Conservation (phyloP, 2,888 invertebrate genomes). For the Pseudeuparius sepicola region DNA sequence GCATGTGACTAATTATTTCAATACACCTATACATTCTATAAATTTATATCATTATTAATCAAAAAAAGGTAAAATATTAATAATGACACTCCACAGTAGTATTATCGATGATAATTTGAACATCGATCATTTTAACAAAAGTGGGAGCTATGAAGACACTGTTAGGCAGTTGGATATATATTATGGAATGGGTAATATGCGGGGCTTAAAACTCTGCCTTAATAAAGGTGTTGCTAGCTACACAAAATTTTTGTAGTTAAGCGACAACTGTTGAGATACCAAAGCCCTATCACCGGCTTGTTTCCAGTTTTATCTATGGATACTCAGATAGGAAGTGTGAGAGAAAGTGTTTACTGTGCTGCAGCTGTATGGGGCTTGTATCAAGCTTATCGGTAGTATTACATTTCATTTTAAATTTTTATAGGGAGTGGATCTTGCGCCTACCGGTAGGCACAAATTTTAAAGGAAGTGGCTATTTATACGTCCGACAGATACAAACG, state of each 20-base stretch:
- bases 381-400: constrained; percentile 79
- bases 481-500: no score
- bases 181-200: constrained; percentile 83
- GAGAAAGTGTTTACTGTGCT: constrained; percentile 96
- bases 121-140: constrained; percentile 69
- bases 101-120: constrained; percentile 54
- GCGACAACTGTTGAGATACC: constrained; percentile 79
- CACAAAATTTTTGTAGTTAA: constrained; percentile 55
- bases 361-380: constrained; percentile 93
- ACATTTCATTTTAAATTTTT: no score
- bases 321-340: constrained; percentile 71
- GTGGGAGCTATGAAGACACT: constrained; percentile 82
- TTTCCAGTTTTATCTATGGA: constrained; percentile 83
- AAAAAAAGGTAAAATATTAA: no score
- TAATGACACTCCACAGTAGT: constrained; percentile 25
- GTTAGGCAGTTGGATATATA: constrained; percentile 85
- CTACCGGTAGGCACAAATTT: no score
- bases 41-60: no score
- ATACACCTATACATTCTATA: no score
- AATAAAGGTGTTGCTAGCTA: no score
- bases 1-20: no score
- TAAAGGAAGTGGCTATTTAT: no score
- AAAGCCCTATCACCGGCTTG: constrained; percentile 87
- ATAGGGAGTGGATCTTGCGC: no score
- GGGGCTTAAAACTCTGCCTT: no score